A percentile compares a stretch with the other conserved stretches of the same genome.
These are phyloP conservation scores for Gobius niger DNA, from an alignment of 2,113 vertebrate genomes.

Conservation along the genomic window DNA sequence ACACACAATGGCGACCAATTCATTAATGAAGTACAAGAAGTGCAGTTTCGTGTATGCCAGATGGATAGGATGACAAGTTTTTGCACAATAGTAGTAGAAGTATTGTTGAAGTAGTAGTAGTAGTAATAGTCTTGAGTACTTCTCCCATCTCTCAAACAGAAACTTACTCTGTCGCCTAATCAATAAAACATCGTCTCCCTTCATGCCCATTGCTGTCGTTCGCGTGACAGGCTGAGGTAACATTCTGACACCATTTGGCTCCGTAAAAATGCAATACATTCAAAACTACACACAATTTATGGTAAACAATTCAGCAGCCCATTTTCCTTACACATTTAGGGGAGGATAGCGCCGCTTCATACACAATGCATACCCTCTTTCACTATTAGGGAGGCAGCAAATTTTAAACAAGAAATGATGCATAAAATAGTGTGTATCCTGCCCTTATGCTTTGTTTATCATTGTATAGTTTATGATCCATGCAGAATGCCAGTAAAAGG, in stretches of 20 bases:
- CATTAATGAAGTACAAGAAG: too few relatives aligned
- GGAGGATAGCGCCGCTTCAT: neutral
- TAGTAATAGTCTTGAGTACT: neutral
- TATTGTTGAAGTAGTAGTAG: neutral
- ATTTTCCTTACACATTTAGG: neutral
- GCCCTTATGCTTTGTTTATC: conserved; percentile 1
- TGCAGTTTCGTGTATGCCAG: too few relatives aligned
- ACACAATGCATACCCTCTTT: neutral
- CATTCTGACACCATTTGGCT: conserved; percentile 4
- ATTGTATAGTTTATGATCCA: neutral
- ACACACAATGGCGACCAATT: too few relatives aligned
- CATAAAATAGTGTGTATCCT: neutral
- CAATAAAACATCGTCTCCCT: neutral
- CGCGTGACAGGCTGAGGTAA: conserved; percentile 6
- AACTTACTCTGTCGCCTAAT: neutral
- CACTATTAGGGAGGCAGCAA: neutral
- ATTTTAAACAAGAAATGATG: neutral
- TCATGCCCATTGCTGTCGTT: conserved; percentile 1
- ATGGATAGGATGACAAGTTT: neutral
- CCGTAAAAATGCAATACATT: conserved; percentile 1
- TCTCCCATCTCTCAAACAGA: neutral
- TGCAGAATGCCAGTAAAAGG: neutral
- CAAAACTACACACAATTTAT: conserved; percentile 4
- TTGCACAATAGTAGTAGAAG: neutral
- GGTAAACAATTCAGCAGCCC: neutral